Base-by-base conservation (phyloP, 2,888 invertebrate genomes). In the Spodoptera picta region DNA sequence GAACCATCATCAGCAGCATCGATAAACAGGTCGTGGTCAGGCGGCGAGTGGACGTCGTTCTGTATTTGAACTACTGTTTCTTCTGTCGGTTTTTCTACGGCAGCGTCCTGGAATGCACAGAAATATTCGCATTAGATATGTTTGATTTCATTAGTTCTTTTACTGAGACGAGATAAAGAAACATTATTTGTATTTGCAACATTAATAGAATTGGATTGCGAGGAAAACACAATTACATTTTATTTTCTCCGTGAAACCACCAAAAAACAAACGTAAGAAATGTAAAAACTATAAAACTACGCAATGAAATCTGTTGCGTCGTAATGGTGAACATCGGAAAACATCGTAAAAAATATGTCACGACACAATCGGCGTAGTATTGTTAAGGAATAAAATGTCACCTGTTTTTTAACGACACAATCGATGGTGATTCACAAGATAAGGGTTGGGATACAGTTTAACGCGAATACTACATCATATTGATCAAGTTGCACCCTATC, bases 1-100 rank as follows among this genome's bases (percentile, higher is more conserved):
- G 96, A 95, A 83, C 95, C 96, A 84, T 97, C 97, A 71, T 85
- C 85, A 57, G 82, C 73, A 91, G 97, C 97, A 93, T 97, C 97
- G 87, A 97, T 96, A 92, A 97, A 97, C 82, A 97, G 95, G 87
- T 97, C 97, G 87, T 95, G 95, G 82, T 94, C 93, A 56, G 89
- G 83, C 63, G 90, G 87, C 54, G 93, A 87, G 62, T 92, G 92
- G 76, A 93, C 95, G 85, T 93, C 92, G 87, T 87, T 90, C 79
- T 90, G 92, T 62, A 86, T 77, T 77, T 86, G 89, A 49, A 79
- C 74, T 69, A 83, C 80, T 75, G 85, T 81, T 73, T 85, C 86
- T 80, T 87, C 86, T 87, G 92, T 85, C 70, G 92, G 82, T 65
- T 86, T 82, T 62, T 85, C 85, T 82, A 82, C 84, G 82, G 85